Evolutionary conservation across 2,888 invertebrate genomes (phyloP), one percentile per base, ranked within the genome.

Genomic region (Nipponacmea schrenckii): DNA sequence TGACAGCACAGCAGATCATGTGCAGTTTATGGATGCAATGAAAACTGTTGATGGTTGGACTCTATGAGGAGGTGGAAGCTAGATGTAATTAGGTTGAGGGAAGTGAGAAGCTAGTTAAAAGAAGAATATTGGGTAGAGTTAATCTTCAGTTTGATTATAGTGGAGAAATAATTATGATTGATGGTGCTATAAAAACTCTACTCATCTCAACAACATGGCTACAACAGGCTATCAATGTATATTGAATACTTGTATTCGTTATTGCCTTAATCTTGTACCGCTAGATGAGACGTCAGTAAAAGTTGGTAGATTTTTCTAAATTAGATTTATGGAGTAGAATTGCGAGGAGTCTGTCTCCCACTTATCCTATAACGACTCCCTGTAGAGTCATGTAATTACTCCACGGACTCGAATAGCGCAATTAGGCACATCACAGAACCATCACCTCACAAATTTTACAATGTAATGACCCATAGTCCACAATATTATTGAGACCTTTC

Each of bases 271-370:
- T 69, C 68, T 69, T 63, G 46, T 27, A 27, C 45, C 27, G 26
- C n/a, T 48, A 27, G 67, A 62, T 46, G 48, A 69, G 68, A 62
- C 63, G 68, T 69, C 68, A 39, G 48, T 46, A 63, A 69, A 68
- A 69, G 46, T 69, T 62, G 63, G 68, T 63, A 69, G 68, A 69
- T 69, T 69, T 69, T 69, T 20, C 68, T 20, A 69, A 69, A 69
- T 69, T 69, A 69, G 68, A 69, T 69, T 69, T 69, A 69, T 69
- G 46, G 63, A 45, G 44, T 62, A 44, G 62, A 45, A 39, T 39
- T 63, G 63, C 63, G 62, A 46, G 62, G 31, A 44, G 63, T 63
- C 62, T 69, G 68, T 45, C 68, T 69, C 62, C 68, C 63, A 44
- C 63, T 44, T 68, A 46, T 44, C 20, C 45, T 62, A 69, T 69